Conservation (phyloP, 2,888 invertebrate species). For the Spialia ferax region DNA sequence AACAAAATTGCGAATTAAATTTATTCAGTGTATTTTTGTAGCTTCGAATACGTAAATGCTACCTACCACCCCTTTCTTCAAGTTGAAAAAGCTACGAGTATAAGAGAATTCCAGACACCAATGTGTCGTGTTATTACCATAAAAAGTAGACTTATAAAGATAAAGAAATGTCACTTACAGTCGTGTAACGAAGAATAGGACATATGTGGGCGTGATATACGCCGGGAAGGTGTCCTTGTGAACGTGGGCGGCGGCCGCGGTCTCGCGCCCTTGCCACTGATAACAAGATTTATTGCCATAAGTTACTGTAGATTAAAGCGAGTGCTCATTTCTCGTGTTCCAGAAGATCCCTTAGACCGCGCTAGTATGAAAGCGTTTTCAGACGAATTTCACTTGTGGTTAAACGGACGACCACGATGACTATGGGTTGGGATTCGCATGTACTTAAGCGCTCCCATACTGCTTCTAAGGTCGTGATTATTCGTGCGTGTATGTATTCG, state of each 20-base stretch:
- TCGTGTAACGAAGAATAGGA: constrained; percentile 76
- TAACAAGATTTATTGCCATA: constrained; percentile 36
- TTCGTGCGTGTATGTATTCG: too few species aligned
- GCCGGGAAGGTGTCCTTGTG: constrained; percentile 92
- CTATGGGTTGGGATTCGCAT: too few species aligned
- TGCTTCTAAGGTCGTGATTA: too few species aligned
- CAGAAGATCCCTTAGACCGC: not conserved
- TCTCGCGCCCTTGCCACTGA: constrained; percentile 87
- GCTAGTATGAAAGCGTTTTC: too few species aligned
- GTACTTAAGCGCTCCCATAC: too few species aligned
- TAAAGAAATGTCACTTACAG: constrained; percentile 58
- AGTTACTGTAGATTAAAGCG: constrained; percentile 24
- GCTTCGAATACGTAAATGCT: too few species aligned
- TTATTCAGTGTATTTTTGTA: too few species aligned
- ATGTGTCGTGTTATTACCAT: not conserved
- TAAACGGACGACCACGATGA: too few species aligned
- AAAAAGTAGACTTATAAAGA: constrained; percentile 13
- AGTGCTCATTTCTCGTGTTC: constrained; percentile 19
- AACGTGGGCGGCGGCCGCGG: constrained; percentile 90
- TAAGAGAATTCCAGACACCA: not conserved
- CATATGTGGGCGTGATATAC: constrained; percentile 88
- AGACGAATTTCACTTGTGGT: too few species aligned
- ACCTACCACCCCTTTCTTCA: not conserved
- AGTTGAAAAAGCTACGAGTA: not conserved
- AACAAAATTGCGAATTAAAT: too few species aligned